Evolutionary conservation across 2,113 vertebrate species (phyloP).

Genomic region (Osmerus eperlanus): DNA sequence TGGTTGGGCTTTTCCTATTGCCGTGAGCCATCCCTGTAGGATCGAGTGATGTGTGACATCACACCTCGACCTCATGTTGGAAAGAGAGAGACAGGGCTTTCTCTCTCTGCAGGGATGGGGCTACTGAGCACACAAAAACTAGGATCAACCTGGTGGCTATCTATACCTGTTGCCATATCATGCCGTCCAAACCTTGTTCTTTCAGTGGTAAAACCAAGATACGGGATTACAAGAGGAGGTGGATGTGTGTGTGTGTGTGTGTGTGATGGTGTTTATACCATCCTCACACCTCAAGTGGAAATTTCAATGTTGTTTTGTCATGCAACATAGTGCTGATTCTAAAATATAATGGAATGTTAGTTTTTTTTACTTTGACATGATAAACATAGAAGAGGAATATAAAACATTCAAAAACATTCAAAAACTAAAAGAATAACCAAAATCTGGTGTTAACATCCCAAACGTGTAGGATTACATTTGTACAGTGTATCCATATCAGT

Average conservation of each 20-base stretch:
- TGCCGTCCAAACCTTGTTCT: constrained; percentile 20
- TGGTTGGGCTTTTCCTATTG: constrained; percentile 18
- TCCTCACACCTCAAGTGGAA: no score
- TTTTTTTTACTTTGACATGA: no score
- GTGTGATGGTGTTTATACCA: neutral
- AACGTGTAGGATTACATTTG: no score
- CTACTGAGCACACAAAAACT: constrained; percentile 24
- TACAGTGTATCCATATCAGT: neutral
- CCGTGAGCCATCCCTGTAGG: constrained; percentile 34
- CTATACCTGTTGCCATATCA: constrained; percentile 17
- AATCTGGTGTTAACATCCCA: no score
- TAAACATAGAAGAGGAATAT: no score
- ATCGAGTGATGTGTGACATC: constrained; percentile 18
- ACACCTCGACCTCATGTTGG: neutral
- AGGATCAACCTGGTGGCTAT: constrained; percentile 5
- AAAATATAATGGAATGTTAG: constrained; percentile 4
- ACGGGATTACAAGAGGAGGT: neutral
- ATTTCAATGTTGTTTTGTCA: no score
- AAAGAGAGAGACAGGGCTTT: constrained; percentile 9
- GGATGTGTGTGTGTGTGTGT: constrained; percentile 11
- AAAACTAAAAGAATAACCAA: no score
- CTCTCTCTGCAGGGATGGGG: constrained; percentile 10
- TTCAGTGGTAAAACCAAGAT: constrained; percentile 16
- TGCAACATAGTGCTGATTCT: neutral
- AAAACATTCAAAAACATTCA: no score